Percentiles rank a stretch among this genome's conserved stretches.
These are phyloP conservation scores for Blastobasis adustella DNA, from an alignment of 2,888 invertebrate genomes.

Conservation along the genomic window DNA sequence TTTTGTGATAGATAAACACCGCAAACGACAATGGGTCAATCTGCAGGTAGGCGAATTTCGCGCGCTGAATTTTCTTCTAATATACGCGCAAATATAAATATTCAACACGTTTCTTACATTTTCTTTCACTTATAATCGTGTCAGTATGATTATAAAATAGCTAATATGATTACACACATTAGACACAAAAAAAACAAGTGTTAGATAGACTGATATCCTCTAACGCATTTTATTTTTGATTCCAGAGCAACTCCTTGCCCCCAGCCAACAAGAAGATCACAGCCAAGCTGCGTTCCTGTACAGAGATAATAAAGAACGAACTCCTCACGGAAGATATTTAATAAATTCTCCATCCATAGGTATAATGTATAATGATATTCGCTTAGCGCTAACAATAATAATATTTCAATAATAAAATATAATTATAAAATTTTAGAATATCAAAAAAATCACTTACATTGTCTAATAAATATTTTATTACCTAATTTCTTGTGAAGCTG, in stretches of 20 bases:
- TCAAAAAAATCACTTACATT: conserved; percentile 35
- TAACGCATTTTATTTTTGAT: conserved; percentile 5
- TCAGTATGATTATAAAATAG: too few relatives aligned
- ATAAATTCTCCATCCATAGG: conserved; percentile 36
- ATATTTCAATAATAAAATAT: conserved; percentile 27
- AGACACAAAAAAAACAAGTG: too few relatives aligned
- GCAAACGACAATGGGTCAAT: too few relatives aligned
- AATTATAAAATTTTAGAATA: conserved; percentile 39
- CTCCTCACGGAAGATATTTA: conserved; percentile 54
- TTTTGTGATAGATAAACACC: too few relatives aligned
- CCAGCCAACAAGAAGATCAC: conserved; percentile 41
- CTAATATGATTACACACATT: too few relatives aligned
- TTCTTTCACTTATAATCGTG: too few relatives aligned
- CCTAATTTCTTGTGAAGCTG: conserved; percentile 4
- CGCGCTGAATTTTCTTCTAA: too few relatives aligned
- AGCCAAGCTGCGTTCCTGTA: conserved; percentile 38
- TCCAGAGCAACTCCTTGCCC: conserved; percentile 50
- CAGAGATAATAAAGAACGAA: conserved; percentile 45
- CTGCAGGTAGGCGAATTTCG: too few relatives aligned
- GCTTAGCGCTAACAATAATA: conserved; percentile 42
- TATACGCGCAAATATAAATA: too few relatives aligned
- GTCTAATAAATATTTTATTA: not conserved
- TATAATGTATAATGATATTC: conserved; percentile 25
- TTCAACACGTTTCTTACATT: too few relatives aligned
- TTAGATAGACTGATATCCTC: too few relatives aligned